Evolutionary conservation across 2,797 vertebrate species (phyloP), one percentile per base, ranked within the genome.

Genomic region (Syndactyla subalaris): DNA sequence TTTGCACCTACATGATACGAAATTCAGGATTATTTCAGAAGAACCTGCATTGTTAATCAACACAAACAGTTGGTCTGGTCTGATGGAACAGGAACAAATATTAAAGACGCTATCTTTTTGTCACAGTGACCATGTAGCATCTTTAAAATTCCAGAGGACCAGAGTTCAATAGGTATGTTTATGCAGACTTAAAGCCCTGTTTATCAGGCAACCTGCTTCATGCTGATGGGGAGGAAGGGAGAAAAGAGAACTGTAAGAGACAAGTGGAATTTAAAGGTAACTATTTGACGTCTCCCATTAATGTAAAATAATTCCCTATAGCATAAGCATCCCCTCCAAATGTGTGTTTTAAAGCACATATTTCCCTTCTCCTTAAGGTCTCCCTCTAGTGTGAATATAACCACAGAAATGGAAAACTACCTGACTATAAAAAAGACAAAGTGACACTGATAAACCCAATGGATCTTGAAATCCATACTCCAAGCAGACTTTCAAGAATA

Each of bases 1-100:
- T 85, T 97, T 97, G 96, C 98, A 98, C 93, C 98, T 98, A 96
- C 39, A 18, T 5, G 26, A 68, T 95, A 88, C 14, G 17, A 81
- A 94, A 43, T 27, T 77, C 34, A 63, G n/a, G 34, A 24, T 95
- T 81, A 88, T 46, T 86, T 76, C 43, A 52, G 38, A 93, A 92
- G 41, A 30, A 82, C 26, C 26, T 43, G 34, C 7, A 39, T 6
- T 21, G 5, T 78, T 70, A 51, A 67, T 61, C 43, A 85, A 54
- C 22, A 23, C 7, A 10, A 83, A 55, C 3, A 66, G 18, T 0
- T 54, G 49, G 23, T 61, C 29, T 77, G 21, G 38, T 34, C 76
- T 68, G 46, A 81, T 51, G 41, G 32, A 88, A 91, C 16, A 62
- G 14, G 24, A 92, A 66, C 11, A 77, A 88, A 49, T 26, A 74